These are phyloP conservation scores for Trypoxylus dichotomus DNA, from an alignment of 1,140 invertebrate species.

Conservation along the genomic window DNA sequence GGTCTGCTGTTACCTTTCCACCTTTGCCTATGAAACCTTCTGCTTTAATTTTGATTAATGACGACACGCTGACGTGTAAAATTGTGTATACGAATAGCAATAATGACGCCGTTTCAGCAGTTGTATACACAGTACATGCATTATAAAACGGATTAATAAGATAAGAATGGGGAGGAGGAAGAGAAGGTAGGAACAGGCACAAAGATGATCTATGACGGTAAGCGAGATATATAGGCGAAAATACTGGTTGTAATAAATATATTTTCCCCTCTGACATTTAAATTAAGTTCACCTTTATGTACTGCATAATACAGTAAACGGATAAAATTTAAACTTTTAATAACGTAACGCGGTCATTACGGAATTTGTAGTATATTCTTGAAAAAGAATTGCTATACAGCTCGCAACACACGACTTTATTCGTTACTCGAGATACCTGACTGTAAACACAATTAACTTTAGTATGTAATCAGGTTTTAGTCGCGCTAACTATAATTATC, in stretches of 20 bases:
- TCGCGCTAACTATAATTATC: too few species aligned
- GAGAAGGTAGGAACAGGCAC: background rate
- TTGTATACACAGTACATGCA: background rate
- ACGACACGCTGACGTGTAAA: background rate
- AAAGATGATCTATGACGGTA: conserved; percentile 1
- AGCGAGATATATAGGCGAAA: background rate
- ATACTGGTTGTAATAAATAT: background rate
- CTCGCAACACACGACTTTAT: too few species aligned
- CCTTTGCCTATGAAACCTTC: background rate
- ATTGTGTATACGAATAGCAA: conserved; percentile 12
- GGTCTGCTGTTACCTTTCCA: background rate
- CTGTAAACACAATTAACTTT: too few species aligned
- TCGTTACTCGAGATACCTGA: too few species aligned
- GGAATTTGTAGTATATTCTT: too few species aligned
- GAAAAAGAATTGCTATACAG: too few species aligned
- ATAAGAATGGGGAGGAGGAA: conserved; percentile 2
- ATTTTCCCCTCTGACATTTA: background rate
- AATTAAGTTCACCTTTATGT: background rate
- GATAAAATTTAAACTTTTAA: too few species aligned
- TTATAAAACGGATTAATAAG: conserved; percentile 17
- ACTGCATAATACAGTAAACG: too few species aligned
- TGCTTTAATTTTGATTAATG: conserved; percentile 18
- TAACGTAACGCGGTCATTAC: too few species aligned
- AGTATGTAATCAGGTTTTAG: too few species aligned
- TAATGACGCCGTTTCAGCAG: conserved; percentile 2